Evolutionary conservation across 2,888 invertebrate species (phyloP), one percentile per base, ranked within the genome.

Genomic region (Epinotia ramella): DNA sequence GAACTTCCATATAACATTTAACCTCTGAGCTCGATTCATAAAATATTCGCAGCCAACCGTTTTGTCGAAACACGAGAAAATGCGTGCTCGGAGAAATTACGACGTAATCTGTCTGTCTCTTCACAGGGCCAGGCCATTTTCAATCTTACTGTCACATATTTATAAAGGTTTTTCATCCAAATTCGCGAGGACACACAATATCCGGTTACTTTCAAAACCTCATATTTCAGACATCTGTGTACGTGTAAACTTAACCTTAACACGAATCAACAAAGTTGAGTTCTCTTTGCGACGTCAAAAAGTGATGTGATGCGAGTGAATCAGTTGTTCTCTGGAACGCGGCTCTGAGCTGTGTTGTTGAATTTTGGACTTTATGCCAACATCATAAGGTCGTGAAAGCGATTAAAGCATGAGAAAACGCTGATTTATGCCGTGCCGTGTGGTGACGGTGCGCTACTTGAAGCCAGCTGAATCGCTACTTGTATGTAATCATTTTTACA

Each of bases 1-100:
- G 12, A 24, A 59, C 24, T 59, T 24, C 3, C 6, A 24, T 13
- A 20, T 24, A 13, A 24, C 4, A 59, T 20, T 59, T 24, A 59
- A 20, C 57, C 57, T 13, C 59, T 24, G 24, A 33, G 24, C 4
- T 20, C 24, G 28, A 59, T 11, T 59, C 24, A 59, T 59, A 59
- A 59, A 59, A 59, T 59, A 59, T 59, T 59, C 59, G 59, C 24
- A 59, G 4, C 59, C 28, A 24, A 33, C 59, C 20, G 20, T 49
- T 49, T 49, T 16, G 13, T 11, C 24, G 59, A 24, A 20, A 24
- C 59, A 59, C 12, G 13, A 5, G 49, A 49, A 44, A 49, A 49
- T 59, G 59, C 59, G 24, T 59, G 24, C 59, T 59, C 24, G 59
- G 59, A 59, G 59, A 59, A 59, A 59, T 59, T 59, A 59, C 24